Evolutionary conservation across 2,113 vertebrate genomes (phyloP).

Genomic region (Eolophus roseicapilla): DNA sequence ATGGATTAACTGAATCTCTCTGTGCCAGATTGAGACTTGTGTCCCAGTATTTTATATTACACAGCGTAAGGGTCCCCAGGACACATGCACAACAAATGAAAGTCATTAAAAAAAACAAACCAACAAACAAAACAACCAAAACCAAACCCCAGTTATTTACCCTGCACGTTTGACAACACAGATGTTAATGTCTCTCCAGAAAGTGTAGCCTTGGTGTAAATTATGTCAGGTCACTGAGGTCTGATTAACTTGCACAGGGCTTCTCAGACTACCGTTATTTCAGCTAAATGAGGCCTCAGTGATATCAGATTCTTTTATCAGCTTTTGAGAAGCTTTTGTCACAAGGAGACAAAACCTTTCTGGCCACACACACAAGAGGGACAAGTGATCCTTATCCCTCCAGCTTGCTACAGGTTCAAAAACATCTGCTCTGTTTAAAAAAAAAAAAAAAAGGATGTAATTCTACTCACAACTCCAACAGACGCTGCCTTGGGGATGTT

Average conservation of each 20-base stretch:
- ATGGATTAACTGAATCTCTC: background rate
- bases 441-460: background rate
- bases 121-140: background rate
- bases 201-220: background rate
- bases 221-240: background rate
- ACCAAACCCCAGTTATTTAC: background rate
- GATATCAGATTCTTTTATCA: background rate
- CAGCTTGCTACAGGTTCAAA: background rate
- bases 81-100: background rate
- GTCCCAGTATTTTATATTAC: background rate
- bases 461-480: background rate
- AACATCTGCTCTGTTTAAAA: background rate
- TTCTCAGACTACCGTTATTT: background rate
- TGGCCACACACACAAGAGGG: background rate
- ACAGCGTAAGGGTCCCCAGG: background rate
- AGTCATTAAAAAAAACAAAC: background rate
- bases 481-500: background rate
- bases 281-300: background rate
- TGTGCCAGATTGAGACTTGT: background rate
- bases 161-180: background rate
- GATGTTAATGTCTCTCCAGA: background rate
- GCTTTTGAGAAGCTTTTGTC: background rate
- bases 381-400: background rate
- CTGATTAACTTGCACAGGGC: background rate
- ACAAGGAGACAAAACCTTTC: background rate